Conservation (phyloP, 2,797 vertebrate species). For the Lepidocolaptes lacrymiger region DNA sequence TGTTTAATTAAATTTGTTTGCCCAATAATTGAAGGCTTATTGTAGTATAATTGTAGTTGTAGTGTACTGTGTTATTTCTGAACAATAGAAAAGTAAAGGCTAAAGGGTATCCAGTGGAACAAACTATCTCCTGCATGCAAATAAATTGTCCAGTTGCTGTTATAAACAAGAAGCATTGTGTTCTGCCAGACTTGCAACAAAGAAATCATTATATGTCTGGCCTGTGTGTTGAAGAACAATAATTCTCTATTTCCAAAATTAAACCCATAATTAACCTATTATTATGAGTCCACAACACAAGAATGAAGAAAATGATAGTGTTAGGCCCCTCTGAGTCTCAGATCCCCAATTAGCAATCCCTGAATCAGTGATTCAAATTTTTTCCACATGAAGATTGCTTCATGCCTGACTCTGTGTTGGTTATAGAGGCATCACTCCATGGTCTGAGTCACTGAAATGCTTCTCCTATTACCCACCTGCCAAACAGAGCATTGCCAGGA, state of each 20-base stretch:
- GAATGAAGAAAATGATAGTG: conserved; percentile 54
- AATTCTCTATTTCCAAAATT: conserved; percentile 47
- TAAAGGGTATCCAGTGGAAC: conserved; percentile 32
- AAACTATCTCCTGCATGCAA: conserved; percentile 1
- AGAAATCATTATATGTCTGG: conserved; percentile 45
- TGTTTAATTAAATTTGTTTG: conserved; percentile 38
- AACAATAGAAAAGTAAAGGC: conserved; percentile 20
- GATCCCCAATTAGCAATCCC: not conserved
- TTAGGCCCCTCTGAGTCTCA: conserved; percentile 23
- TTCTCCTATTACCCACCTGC: not conserved
- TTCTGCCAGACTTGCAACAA: conserved; percentile 59
- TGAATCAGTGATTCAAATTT: not conserved
- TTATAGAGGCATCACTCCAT: not conserved
- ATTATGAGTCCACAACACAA: conserved; percentile 37
- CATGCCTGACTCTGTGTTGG: not conserved
- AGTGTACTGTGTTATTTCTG: conserved; percentile 27
- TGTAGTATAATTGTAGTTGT: not conserved
- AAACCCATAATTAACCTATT: conserved; percentile 45
- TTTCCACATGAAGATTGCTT: not conserved
- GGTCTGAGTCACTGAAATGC: not conserved
- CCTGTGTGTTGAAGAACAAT: conserved; percentile 29
- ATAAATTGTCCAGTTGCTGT: conserved; percentile 16
- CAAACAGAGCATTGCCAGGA: not conserved
- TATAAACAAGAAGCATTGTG: conserved; percentile 36
- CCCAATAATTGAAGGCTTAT: conserved; percentile 28